Conservation (phyloP, 2,113 vertebrate genomes). For the Hepsetus odoe region DNA sequence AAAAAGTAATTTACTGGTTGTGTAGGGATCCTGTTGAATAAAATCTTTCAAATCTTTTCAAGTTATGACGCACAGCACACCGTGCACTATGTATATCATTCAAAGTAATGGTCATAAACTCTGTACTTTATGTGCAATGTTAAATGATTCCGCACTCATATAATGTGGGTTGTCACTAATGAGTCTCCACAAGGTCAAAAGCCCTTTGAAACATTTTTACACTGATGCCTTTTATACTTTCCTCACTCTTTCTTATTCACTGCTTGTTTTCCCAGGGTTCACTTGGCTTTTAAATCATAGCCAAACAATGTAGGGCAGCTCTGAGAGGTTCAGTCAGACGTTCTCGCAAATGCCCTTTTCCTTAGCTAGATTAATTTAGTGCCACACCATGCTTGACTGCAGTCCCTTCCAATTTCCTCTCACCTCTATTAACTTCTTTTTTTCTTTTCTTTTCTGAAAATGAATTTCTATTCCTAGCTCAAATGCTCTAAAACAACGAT, state of each 20-base stretch:
- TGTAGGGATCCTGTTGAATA: slow-evolving; percentile 14
- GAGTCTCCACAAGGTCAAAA: slow-evolving; percentile 12
- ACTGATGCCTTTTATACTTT: background rate
- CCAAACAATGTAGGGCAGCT: background rate
- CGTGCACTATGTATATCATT: background rate
- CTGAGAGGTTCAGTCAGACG: slow-evolving; percentile 1
- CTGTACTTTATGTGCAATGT: background rate
- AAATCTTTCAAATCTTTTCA: background rate
- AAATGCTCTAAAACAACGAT: background rate
- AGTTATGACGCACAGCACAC: background rate
- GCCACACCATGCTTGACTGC: slow-evolving; percentile 27
- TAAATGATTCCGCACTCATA: slow-evolving; percentile 4
- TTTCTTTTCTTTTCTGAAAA: slow-evolving; percentile 1
- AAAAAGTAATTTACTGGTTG: slow-evolving; percentile 13
- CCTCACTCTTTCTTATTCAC: slow-evolving; percentile 2
- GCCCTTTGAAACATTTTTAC: background rate
- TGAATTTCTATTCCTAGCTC: background rate
- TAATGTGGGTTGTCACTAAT: background rate
- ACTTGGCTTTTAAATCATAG: slow-evolving; percentile 21
- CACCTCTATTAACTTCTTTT: slow-evolving; percentile 30
- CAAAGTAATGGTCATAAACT: background rate
- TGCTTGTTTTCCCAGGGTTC: slow-evolving; percentile 2
- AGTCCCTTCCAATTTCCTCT: slow-evolving; percentile 35
- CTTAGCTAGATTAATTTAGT: slow-evolving; percentile 38
- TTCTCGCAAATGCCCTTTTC: slow-evolving; percentile 13